Evolutionary conservation across 2,113 vertebrate species (phyloP), one percentile per base, ranked within the genome.

Genomic region (Pachypanchax playfairii): DNA sequence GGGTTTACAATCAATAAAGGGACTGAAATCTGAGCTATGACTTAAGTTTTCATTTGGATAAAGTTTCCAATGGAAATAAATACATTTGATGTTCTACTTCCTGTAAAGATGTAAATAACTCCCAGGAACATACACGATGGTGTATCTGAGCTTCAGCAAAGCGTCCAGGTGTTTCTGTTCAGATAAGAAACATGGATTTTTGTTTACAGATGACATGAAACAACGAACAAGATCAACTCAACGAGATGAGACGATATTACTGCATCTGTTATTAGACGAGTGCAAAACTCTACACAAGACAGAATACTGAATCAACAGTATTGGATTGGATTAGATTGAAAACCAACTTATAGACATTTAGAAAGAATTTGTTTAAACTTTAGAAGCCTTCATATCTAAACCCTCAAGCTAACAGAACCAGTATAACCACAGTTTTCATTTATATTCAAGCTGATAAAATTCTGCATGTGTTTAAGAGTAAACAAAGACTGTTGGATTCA

Each of bases 271-370:
- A 65, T 60, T 12, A 43, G 28, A 49, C 31, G 0, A 10, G 28
- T 14, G 4, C 24, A 65, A 68, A 69, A 28, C 69, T 33, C 24
- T 21, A 43, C 4, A 2, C 22, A 35, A 3, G 33, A 61, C 7
- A 41, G 17, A 70, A 67, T 21, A 69, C 54, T 65, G 61, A 67
- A 58, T 54, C 55, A 55, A 61, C 55, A 24, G 25, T 24, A 47
- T 50, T 62, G 24, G 48, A 79, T 51, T 79, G 80, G 75, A 79
- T 81, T 81, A 79, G n/a, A n/a, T n/a, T n/a, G n/a, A n/a, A n/a
- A n/a, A n/a, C n/a, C n/a, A n/a, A n/a, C n/a, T n/a, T n/a, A n/a
- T n/a, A n/a, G 12, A 31, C 55, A 72, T 76, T 78, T 78, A 44
- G 44, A 78, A 73, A 69, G 12, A 64, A 70, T 65, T 43, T 6